Percentiles rank a stretch among this genome's conserved stretches.
These are phyloP conservation scores for Phyllotreta cruciferae DNA, from an alignment of 2,888 invertebrate species.

Conservation along the genomic window DNA sequence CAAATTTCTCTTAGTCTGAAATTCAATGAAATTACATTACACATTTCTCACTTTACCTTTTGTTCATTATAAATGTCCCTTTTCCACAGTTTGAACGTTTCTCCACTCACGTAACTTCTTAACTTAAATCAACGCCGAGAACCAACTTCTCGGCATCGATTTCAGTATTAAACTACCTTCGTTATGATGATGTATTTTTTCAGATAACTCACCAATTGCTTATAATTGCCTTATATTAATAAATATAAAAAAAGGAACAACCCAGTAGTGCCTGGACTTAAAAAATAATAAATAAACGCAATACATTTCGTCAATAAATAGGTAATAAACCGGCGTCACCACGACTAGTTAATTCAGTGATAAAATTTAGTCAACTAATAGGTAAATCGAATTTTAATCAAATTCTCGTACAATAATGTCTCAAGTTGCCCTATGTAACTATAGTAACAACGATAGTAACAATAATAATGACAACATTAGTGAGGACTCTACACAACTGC, in stretches of 20 bases:
- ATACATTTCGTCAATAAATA: conserved; percentile 35
- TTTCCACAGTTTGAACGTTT: too few relatives aligned
- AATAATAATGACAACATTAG: conserved; percentile 81
- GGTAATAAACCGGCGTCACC: conserved; percentile 16
- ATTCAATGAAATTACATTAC: too few relatives aligned
- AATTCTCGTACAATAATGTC: conserved; percentile 65
- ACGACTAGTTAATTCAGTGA: conserved; percentile 22
- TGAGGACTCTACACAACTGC: conserved; percentile 85
- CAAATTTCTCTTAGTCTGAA: too few relatives aligned
- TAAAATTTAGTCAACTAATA: conserved; percentile 17
- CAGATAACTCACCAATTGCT: conserved; percentile 40
- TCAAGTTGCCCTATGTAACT: conserved; percentile 76
- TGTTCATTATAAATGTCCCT: too few relatives aligned
- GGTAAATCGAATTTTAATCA: conserved; percentile 24
- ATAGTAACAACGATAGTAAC: conserved; percentile 67
- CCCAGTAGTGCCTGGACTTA: conserved; percentile 50
- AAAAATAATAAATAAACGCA: conserved; percentile 16
- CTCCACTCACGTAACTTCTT: too few relatives aligned
- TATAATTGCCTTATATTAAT: conserved; percentile 42
- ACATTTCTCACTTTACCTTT: too few relatives aligned
- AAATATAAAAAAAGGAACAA: conserved; percentile 39
- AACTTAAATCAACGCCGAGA: too few relatives aligned
- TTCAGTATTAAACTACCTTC: background rate
- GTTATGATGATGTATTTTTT: conserved; percentile 19
- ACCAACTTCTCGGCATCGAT: too few relatives aligned